Base-by-base conservation (phyloP, 2,888 invertebrate species). In the Chrysodeixis includens region DNA sequence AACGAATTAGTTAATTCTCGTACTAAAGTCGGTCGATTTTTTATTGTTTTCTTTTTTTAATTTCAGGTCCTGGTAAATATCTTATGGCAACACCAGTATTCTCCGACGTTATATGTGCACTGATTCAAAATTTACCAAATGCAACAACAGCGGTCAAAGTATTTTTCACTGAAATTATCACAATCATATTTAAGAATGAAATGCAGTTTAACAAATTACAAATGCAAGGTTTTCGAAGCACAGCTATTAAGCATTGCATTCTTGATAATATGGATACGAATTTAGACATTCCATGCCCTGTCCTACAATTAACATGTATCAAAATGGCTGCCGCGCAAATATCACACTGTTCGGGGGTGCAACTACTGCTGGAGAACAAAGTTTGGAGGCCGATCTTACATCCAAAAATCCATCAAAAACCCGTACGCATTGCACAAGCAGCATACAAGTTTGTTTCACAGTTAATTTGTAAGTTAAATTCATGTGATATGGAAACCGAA, bases 151-250 rank as follows among this genome's bases (percentile, higher is more conserved):
- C 83, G 6, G 82, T 83, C 8, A 83, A 83, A 71, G 72, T 81
- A 10, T 85, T 89, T 56, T 56, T 86, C 2, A 62, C 85, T 18
- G 76, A 86, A 69, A 61, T 88, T 1, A 51, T 82, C 6, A 80
- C 82, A 0, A 57, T 83, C 10, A 75, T 86, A 9, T 81, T 84
- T 22, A 79, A 79, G 60, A 87, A 86, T 71, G 88, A 88, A 57
- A 72, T 88, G 3, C 86, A 86, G 56, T 88, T 86, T 62, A 83
- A 71, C 62, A 86, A 84, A 71, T 66, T 88, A 30, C 81, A 80
- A 53, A 66, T 76, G 59, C 77, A 81, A 16, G 83, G 79, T 0
- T 65, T 83, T 20, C 74, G 78, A 40, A 57, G 67, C 16, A 69
- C 70, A 30, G 54, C 60, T 0, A 26, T 73, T 10, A 74, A 78